Conservation (phyloP, 2,797 vertebrate genomes). For the Molossus molossus region DNA sequence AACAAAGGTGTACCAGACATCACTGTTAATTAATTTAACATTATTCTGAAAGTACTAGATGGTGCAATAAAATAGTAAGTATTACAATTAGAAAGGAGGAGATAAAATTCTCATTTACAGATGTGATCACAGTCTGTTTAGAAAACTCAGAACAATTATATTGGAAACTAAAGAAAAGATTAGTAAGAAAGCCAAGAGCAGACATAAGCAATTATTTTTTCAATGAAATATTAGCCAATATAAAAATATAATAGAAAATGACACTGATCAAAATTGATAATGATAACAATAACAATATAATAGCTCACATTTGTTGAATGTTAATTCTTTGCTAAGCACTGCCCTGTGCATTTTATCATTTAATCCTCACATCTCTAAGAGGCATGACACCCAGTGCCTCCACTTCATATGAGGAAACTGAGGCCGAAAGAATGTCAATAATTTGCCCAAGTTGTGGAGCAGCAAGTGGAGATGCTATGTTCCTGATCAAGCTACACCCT, state of each 20-base stretch:
- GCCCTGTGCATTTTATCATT: background rate
- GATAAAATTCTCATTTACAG: slow-evolving; percentile 9
- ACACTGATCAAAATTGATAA: background rate
- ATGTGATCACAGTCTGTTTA: background rate
- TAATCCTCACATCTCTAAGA: background rate
- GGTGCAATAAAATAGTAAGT: background rate
- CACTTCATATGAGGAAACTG: background rate
- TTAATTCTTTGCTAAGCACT: background rate
- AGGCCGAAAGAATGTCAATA: background rate
- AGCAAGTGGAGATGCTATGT: background rate
- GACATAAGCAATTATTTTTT: background rate
- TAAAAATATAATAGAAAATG: slow-evolving; percentile 1
- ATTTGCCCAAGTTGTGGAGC: background rate
- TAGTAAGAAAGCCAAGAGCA: background rate
- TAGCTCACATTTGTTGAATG: background rate
- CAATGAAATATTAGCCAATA: background rate
- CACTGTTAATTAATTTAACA: background rate
- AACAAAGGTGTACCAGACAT: background rate
- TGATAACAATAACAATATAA: background rate
- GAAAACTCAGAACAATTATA: slow-evolving; percentile 51
- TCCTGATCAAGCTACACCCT: background rate
- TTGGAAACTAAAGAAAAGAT: background rate
- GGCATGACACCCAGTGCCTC: background rate
- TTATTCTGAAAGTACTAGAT: background rate
- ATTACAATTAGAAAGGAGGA: slow-evolving; percentile 53